phyloP scores from a whole-genome alignment of 2,797 vertebrate species.

The Epinephelus malabaricus region DNA sequence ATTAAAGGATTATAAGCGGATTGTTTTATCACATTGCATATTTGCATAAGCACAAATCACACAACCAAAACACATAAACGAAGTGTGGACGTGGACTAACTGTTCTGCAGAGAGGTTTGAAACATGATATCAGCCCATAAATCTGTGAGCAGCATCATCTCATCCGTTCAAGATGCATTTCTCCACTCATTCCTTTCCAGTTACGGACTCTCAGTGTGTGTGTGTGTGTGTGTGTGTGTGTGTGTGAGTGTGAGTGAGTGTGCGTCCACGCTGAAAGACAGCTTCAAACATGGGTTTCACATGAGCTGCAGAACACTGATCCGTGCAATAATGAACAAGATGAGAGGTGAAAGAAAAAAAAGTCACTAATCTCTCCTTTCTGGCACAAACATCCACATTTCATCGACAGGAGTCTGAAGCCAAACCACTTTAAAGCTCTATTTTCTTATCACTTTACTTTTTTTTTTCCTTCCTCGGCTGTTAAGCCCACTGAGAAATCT shows the following conservation, averaged over 20 bases:
- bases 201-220: conserved; percentile 35
- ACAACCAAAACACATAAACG: conserved; percentile 2
- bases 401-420: conserved; percentile 28
- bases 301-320: conserved; percentile 71
- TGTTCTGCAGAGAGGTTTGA: conserved; percentile 11
- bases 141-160: conserved; percentile 55
- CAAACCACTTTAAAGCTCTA: conserved; percentile 20
- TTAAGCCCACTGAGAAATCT: conserved; percentile 21
- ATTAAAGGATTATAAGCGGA: background rate
- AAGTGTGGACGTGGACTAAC: conserved; percentile 41
- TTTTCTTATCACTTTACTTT: conserved; percentile 9
- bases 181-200: conserved; percentile 66
- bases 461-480: background rate
- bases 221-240: conserved; percentile 22
- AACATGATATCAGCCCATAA: conserved; percentile 51
- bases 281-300: conserved; percentile 70
- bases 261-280: conserved; percentile 55
- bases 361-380: conserved; percentile 79
- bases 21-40: background rate
- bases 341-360: conserved; percentile 77
- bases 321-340: conserved; percentile 63
- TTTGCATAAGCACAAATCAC: conserved; percentile 25
- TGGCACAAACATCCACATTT: conserved; percentile 72
- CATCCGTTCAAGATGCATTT: conserved; percentile 57
- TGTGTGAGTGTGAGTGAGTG: conserved; percentile 11